These are phyloP conservation scores for Temnopleurus reevesii DNA, from an alignment of 53 echinoderm and acorn worm species.

Conservation along the genomic window DNA sequence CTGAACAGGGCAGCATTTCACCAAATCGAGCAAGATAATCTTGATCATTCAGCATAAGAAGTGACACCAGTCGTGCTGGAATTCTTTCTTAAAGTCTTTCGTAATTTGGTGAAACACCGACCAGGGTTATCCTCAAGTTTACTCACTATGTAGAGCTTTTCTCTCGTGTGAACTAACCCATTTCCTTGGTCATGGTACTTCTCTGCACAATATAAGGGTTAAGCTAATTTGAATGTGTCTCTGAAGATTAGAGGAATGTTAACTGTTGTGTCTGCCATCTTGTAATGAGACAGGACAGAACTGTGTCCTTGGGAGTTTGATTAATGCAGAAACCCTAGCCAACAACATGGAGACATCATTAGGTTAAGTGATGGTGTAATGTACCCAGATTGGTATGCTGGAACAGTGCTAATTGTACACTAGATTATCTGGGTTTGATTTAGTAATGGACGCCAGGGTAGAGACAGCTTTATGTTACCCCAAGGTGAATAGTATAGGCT, in stretches of 20 bases:
- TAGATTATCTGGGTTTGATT: slow-evolving; percentile 2
- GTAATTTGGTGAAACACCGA: too few relatives aligned
- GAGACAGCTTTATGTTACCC: slow-evolving; percentile 18
- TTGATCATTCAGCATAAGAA: too few relatives aligned
- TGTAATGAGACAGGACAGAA: slow-evolving; percentile 35
- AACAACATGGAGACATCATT: slow-evolving; percentile 28
- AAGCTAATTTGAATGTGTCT: not conserved
- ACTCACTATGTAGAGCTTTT: too few relatives aligned
- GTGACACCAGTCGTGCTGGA: too few relatives aligned
- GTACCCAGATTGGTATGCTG: slow-evolving; percentile 17
- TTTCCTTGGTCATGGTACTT: too few relatives aligned
- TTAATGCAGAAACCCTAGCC: slow-evolving; percentile 31
- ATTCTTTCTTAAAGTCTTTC: too few relatives aligned
- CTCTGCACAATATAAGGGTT: too few relatives aligned
- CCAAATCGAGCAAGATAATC: too few relatives aligned
- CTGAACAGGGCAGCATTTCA: too few relatives aligned
- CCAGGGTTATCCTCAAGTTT: too few relatives aligned
- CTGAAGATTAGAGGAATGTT: slow-evolving; percentile 39
- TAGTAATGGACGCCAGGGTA: not conserved
- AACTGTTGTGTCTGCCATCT: not conserved
- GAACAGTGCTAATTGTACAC: slow-evolving; percentile 17
- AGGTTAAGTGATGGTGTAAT: slow-evolving; percentile 30
- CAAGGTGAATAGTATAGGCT: not conserved
- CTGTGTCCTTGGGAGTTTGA: slow-evolving; percentile 45
- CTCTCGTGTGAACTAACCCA: too few relatives aligned